Base-by-base conservation (phyloP, 2,113 vertebrate genomes). In the Calyptomena viridis region DNA sequence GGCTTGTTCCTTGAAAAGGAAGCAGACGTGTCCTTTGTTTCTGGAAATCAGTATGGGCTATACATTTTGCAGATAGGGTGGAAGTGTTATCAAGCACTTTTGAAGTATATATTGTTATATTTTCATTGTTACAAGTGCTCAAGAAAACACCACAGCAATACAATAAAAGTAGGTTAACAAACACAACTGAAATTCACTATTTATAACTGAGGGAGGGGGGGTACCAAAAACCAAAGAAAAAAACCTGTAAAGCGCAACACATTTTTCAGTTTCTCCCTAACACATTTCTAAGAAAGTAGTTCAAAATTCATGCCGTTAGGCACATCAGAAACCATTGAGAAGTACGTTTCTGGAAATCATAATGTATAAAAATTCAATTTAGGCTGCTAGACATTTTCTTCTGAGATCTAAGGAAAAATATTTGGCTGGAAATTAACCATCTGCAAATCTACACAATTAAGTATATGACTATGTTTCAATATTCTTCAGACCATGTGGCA, bases 321-420 rank as follows among this genome's bases (percentile, higher is more conserved):
- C 97, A 96, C 86, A 97, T 98, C 96, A 97, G 95, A 97, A 97
- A 89, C 89, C 93, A 98, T 98, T 98, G 98, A 96, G 95, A 97
- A 97, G 53, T 96, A 97, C 97, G 97, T 97, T 97, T 97, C 95
- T 97, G 97, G 96, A 97, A 97, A 97, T 95, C 95, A 91, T 95
- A 96, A 97, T 84, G 81, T 98, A 97, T 97, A 97, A 98, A 98
- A 98, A 97, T 97, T 98, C 97, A 96, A 94, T 98, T 98, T 97
- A 96, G 86, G 35, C 83, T 94, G 80, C 83, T 91, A 95, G 94
- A 96, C 74, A 86, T 87, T 97, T 97, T 97, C 84, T 96, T 96
- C 87, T 2, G n/a, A 95, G 96, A 89, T 94, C 73, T 89, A 96
- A 94, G 94, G 59, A 79, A 94, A 95, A 97, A 40, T 94, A 93